Evolutionary conservation across 2,113 vertebrate genomes (phyloP).

Genomic region (Apodemus sylvaticus): DNA sequence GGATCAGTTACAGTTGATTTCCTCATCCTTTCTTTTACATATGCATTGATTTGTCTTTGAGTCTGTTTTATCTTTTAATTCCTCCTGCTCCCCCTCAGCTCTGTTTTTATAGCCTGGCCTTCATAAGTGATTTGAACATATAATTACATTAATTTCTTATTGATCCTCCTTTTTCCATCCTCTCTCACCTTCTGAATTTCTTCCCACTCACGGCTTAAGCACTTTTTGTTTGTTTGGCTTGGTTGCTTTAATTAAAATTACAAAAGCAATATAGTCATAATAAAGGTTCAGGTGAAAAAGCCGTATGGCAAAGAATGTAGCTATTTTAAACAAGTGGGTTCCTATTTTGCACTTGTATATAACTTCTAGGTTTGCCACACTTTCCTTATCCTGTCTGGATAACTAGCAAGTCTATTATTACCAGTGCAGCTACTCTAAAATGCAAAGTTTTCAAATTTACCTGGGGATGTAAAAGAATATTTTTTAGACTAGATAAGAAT

Average conservation of each 20-base stretch:
- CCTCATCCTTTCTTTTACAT: not conserved
- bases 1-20: not conserved
- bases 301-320: not conserved
- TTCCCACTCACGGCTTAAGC: not conserved
- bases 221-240: not conserved
- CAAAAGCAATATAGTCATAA: not conserved
- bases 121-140: not conserved
- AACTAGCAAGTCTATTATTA: slow-evolving; percentile 35
- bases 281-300: not conserved
- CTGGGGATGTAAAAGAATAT: not conserved
- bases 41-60: slow-evolving; percentile 1
- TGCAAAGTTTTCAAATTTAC: slow-evolving; percentile 43
- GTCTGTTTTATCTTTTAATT: slow-evolving; percentile 47
- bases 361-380: not conserved
- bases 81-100: not conserved
- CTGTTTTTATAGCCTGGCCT: not conserved
- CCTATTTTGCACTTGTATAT: slow-evolving; percentile 1
- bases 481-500: not conserved
- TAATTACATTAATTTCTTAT: not conserved
- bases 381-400: not conserved
- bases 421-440: slow-evolving; percentile 42
- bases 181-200: slow-evolving; percentile 23
- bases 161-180: not conserved
- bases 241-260: slow-evolving; percentile 54
- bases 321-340: slow-evolving; percentile 4